These are phyloP conservation scores for Drosophila ercepeae DNA, from an alignment of 1,140 invertebrate genomes.

Conservation along the genomic window DNA sequence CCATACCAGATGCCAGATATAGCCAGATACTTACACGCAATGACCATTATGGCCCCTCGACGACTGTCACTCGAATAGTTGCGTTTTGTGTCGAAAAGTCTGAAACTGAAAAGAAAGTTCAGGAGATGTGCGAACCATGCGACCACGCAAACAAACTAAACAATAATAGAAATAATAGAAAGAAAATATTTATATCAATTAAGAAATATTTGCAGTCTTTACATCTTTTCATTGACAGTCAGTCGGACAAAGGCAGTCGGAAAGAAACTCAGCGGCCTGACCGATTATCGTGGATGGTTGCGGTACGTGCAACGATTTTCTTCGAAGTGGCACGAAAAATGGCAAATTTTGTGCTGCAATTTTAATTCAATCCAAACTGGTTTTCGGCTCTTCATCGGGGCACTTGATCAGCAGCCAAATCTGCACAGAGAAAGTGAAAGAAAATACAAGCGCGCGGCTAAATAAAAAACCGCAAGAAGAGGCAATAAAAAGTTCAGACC, in stretches of 20 bases:
- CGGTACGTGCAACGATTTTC: conserved; percentile 56
- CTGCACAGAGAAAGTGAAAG: conserved; percentile 80
- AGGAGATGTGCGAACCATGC: conserved; percentile 19
- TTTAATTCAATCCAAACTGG: conserved; percentile 74
- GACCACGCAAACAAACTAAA: conserved; percentile 15
- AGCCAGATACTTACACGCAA: conserved; percentile 43
- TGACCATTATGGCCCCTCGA: conserved; percentile 51
- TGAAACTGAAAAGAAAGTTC: conserved; percentile 80
- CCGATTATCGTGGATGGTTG: conserved; percentile 40
- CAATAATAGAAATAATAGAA: conserved; percentile 41
- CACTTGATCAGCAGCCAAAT: conserved; percentile 76
- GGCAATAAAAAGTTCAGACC: conserved; percentile 79
- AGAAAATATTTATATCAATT: conserved; percentile 65
- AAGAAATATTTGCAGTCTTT: conserved; percentile 47
- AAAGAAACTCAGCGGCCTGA: conserved; percentile 32
- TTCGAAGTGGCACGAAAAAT: conserved; percentile 33
- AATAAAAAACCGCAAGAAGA: conserved; percentile 55
- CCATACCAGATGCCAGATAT: conserved; percentile 12
- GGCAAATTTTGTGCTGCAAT: conserved; percentile 71
- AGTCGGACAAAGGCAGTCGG: conserved; percentile 29
- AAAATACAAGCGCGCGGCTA: conserved; percentile 56
- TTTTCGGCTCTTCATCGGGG: conserved; percentile 49
- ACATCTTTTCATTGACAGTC: conserved; percentile 35
- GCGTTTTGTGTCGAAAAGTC: conserved; percentile 60
- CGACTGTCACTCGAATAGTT: conserved; percentile 17